phyloP scores from a whole-genome alignment of 2,797 vertebrate species.

The Clamator glandarius region DNA sequence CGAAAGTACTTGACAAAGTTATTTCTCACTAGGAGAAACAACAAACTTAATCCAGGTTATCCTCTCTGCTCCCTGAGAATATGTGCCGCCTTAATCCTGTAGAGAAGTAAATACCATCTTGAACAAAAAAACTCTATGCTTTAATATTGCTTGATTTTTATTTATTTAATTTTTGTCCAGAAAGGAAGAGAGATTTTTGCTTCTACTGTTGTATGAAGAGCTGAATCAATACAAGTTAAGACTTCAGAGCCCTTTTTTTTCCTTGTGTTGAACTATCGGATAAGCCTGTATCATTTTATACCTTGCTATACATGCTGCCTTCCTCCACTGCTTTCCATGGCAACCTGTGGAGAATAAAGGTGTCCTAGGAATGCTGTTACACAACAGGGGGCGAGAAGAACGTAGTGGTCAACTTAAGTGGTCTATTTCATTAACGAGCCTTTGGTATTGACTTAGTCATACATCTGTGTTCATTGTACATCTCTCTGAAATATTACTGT shows the following conservation, averaged over 20 bases:
- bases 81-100: slow-evolving; percentile 33
- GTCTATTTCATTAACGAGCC: not conserved
- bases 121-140: slow-evolving; percentile 28
- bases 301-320: not conserved
- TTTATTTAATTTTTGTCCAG: slow-evolving; percentile 25
- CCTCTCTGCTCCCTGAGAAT: slow-evolving; percentile 17
- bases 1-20: slow-evolving; percentile 28
- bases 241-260: slow-evolving; percentile 33
- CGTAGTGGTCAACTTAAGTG: not conserved
- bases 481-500: not conserved
- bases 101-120: slow-evolving; percentile 23
- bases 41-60: slow-evolving; percentile 48
- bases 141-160: slow-evolving; percentile 12
- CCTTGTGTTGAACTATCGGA: not conserved
- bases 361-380: not conserved
- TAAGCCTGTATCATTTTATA: not conserved
- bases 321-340: not conserved
- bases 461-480: accelerated
- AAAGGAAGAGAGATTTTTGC: slow-evolving; percentile 16
- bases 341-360: not conserved
- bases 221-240: slow-evolving; percentile 60
- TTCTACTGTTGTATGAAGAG: slow-evolving; percentile 18
- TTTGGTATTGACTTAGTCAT: not conserved
- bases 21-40: slow-evolving; percentile 29
- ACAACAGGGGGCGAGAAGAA: not conserved